phyloP scores from a whole-genome alignment of 2,797 vertebrate species.

The Sciaenops ocellatus region DNA sequence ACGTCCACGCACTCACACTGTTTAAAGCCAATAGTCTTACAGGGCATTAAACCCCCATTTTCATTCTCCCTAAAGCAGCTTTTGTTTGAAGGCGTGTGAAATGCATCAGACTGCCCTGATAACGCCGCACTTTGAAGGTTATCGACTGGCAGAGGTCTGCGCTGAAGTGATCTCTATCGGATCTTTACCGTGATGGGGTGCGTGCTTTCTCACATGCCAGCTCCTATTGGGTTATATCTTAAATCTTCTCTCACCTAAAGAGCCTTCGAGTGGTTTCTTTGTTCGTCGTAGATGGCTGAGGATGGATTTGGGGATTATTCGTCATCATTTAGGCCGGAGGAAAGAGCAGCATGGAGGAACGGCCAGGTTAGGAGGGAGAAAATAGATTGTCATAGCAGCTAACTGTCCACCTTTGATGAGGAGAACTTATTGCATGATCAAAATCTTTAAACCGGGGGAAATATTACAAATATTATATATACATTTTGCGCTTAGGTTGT shows the following conservation, averaged over 20 bases:
- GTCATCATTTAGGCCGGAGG: not conserved
- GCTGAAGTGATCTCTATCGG: conserved; percentile 15
- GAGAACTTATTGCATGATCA: too few species aligned
- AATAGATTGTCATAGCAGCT: too few species aligned
- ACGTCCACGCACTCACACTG: conserved; percentile 10
- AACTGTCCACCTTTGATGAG: not conserved
- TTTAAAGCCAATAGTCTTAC: conserved; percentile 47
- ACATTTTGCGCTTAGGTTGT: too few species aligned
- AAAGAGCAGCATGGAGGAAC: not conserved
- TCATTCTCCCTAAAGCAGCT: conserved; percentile 56
- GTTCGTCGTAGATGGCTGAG: not conserved
- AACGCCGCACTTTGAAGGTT: conserved; percentile 40
- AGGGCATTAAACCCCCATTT: conserved; percentile 60
- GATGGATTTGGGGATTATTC: conserved; percentile 35
- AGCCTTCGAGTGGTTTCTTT: conserved; percentile 22
- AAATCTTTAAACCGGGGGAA: too few species aligned
- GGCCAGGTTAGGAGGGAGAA: not conserved
- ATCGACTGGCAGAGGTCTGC: conserved; percentile 31
- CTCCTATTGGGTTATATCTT: not conserved
- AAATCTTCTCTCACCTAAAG: conserved; percentile 18
- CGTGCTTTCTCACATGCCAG: not conserved
- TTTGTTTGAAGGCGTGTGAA: conserved; percentile 51
- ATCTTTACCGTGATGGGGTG: conserved; percentile 7
- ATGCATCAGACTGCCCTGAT: conserved; percentile 26
- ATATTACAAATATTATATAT: too few species aligned